Percentiles rank a stretch among this genome's conserved stretches.
phyloP scores from a whole-genome alignment of 2,113 vertebrate species.

The Pimephales promelas region DNA sequence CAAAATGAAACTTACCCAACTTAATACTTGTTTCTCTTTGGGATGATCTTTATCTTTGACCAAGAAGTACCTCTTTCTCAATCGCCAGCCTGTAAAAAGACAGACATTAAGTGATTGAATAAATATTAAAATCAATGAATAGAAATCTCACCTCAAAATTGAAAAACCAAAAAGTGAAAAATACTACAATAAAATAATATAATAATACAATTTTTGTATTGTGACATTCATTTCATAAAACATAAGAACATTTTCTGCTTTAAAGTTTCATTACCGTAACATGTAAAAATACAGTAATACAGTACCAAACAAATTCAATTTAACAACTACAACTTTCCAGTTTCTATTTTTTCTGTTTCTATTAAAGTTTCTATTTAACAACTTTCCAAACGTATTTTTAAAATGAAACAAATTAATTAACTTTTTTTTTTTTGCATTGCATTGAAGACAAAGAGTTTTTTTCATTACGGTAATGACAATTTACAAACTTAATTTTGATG shows the following conservation, averaged over 20 bases:
- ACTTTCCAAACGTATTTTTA: background rate
- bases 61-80: conserved; percentile 95
- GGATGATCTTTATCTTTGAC: conserved; percentile 94
- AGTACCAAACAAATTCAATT: background rate
- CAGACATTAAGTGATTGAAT: background rate
- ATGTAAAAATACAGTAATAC: background rate
- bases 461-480: background rate
- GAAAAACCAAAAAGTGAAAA: background rate
- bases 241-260: background rate
- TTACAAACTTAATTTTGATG: background rate
- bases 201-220: background rate
- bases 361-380: background rate
- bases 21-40: conserved; percentile 91
- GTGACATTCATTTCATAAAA: background rate
- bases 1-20: conserved; percentile 83
- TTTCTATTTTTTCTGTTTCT: no score
- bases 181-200: background rate
- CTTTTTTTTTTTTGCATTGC: background rate
- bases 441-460: background rate
- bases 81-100: conserved; percentile 87
- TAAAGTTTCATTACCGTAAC: background rate
- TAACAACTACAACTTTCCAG: background rate
- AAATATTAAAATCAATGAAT: no score
- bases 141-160: background rate
- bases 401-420: background rate